Percentiles rank a stretch among this genome's conserved stretches.
These are phyloP conservation scores for Zeus faber DNA, from an alignment of 2,113 vertebrate species.

Conservation along the genomic window DNA sequence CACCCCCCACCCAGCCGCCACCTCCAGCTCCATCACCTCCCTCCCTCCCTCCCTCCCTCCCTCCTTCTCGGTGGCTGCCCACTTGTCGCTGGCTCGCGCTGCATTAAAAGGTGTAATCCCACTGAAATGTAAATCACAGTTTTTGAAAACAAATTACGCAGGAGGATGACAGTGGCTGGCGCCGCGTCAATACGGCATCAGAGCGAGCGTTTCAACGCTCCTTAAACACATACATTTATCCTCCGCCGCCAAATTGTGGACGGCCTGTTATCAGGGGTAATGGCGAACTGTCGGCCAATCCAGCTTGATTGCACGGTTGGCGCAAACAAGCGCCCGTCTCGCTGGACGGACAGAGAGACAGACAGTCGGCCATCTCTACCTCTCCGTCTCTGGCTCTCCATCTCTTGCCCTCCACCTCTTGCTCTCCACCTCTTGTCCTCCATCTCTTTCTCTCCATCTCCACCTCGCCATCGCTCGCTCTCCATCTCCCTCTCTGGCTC, in stretches of 20 bases:
- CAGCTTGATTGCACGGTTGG: conserved; percentile 83
- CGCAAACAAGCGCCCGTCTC: no score
- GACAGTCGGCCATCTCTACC: no score
- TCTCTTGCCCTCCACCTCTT: no score
- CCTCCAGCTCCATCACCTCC: conserved; percentile 30
- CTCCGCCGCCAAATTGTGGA: conserved; percentile 81
- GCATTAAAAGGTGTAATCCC: conserved; percentile 91
- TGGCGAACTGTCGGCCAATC: conserved; percentile 79
- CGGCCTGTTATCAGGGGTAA: conserved; percentile 81
- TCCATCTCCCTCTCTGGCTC: not conserved
- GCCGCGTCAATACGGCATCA: conserved; percentile 29
- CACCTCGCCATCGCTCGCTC: no score
- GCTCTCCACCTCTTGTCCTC: no score
- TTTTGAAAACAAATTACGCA: conserved; percentile 91
- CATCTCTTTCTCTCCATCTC: conserved; percentile 10
- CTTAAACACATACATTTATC: conserved; percentile 40
- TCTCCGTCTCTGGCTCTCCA: no score
- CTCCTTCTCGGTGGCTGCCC: conserved; percentile 60
- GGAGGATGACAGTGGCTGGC: conserved; percentile 76
- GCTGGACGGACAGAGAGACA: no score
- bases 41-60: not conserved
- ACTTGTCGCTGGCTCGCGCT: conserved; percentile 73
- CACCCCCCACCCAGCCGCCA: not conserved
- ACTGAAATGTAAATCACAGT: conserved; percentile 95
- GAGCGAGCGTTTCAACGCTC: not conserved